These are phyloP conservation scores for Sussaba pulchella DNA, from an alignment of 2,888 invertebrate genomes.

Conservation along the genomic window DNA sequence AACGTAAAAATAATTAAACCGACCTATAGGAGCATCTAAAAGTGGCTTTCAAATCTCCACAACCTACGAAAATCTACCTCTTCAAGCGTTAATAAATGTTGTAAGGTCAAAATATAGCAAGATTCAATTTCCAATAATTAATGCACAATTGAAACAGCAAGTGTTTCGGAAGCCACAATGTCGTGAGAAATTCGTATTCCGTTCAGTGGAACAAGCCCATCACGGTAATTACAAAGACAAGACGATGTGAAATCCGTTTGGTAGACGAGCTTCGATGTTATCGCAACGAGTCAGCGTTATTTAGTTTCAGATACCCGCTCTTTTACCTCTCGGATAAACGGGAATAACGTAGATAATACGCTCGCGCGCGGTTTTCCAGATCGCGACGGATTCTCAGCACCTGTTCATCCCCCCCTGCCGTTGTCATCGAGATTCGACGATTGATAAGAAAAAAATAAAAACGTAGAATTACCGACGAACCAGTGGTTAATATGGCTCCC, in stretches of 20 bases:
- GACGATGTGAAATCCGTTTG: constrained; percentile 9
- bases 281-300: constrained; percentile 42
- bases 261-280: constrained; percentile 42
- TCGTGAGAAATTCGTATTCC: background rate
- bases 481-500: too few species aligned
- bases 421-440: background rate
- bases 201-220: background rate
- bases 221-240: background rate
- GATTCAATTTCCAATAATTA: too few species aligned
- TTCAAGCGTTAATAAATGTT: too few species aligned
- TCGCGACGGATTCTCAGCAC: background rate
- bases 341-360: background rate
- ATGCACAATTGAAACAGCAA: too few species aligned
- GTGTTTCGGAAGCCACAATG: too few species aligned
- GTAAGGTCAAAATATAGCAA: too few species aligned
- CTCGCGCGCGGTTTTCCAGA: background rate
- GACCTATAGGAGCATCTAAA: too few species aligned
- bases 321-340: background rate
- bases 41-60: too few species aligned
- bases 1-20: too few species aligned
- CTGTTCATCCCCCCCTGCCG: too few species aligned
- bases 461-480: too few species aligned
- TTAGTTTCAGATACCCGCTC: constrained; percentile 23
- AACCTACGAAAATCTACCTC: too few species aligned
- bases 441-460: background rate